A percentile compares a stretch with the other conserved stretches of the same genome.
phyloP scores from a whole-genome alignment of 2,888 invertebrate genomes.

The Campoplex nolae region DNA sequence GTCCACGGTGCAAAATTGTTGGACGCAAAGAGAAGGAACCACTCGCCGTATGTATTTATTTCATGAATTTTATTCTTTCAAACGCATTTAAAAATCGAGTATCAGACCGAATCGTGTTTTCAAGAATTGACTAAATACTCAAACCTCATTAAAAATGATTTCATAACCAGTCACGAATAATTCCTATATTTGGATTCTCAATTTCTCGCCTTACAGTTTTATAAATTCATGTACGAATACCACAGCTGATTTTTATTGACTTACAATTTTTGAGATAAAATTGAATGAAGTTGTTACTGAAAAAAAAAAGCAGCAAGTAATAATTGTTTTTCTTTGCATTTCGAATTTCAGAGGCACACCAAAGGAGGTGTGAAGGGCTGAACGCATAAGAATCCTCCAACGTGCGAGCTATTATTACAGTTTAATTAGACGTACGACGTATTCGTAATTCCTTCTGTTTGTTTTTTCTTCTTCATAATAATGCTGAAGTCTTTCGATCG shows the following conservation, averaged over 20 bases:
- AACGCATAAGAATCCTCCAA: slow-evolving; percentile 62
- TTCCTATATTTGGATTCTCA: too few relatives aligned
- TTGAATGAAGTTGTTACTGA: background rate
- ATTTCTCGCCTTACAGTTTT: too few relatives aligned
- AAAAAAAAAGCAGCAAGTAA: background rate
- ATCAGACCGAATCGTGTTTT: too few relatives aligned
- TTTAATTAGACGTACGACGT: slow-evolving; percentile 75
- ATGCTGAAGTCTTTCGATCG: slow-evolving; percentile 60
- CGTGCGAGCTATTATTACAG: slow-evolving; percentile 67
- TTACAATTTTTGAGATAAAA: background rate
- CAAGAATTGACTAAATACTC: background rate
- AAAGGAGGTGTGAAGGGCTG: slow-evolving; percentile 71
- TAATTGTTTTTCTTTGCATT: slow-evolving; percentile 10
- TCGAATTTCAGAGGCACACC: slow-evolving; percentile 77
- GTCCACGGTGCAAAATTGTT: slow-evolving; percentile 81
- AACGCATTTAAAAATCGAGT: background rate
- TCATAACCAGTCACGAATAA: background rate
- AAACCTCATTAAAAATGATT: background rate
- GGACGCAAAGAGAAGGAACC: slow-evolving; percentile 79
- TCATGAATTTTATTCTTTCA: background rate
- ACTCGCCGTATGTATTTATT: slow-evolving; percentile 72
- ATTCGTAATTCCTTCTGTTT: slow-evolving; percentile 74
- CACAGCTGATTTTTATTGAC: too few relatives aligned
- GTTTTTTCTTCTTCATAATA: slow-evolving; percentile 57
- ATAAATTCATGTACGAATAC: too few relatives aligned